Evolutionary conservation across 2,888 invertebrate genomes (phyloP).

Genomic region (Metalampra italica): DNA sequence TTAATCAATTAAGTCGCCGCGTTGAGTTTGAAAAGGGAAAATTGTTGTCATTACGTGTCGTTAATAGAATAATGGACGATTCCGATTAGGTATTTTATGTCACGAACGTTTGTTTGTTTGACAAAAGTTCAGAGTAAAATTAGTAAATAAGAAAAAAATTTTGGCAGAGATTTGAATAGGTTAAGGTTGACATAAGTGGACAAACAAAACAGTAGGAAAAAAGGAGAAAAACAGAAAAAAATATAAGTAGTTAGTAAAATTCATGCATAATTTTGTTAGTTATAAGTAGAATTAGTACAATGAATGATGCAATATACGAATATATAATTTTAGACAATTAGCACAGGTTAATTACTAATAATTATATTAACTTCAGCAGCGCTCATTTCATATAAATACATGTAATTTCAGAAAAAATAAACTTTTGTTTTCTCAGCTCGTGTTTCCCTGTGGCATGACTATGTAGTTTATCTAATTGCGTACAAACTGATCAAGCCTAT

Average conservation of each 20-base stretch:
- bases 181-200: not conserved
- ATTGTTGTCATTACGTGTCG: slow-evolving; percentile 24
- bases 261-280: slow-evolving; percentile 18
- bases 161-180: not conserved
- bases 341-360: not conserved
- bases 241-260: slow-evolving; percentile 49
- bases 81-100: not conserved
- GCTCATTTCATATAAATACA: not conserved
- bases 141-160: too few relatives aligned
- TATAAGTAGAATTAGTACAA: slow-evolving; percentile 5
- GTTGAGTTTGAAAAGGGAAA: slow-evolving; percentile 39
- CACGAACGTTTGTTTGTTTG: too few relatives aligned
- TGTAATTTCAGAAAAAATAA: too few relatives aligned
- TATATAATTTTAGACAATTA: not conserved
- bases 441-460: too few relatives aligned
- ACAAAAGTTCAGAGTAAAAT: too few relatives aligned
- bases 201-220: slow-evolving; percentile 38
- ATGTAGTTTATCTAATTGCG: too few relatives aligned
- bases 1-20: slow-evolving; percentile 54
- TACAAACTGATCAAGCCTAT: too few relatives aligned
- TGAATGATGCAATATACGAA: slow-evolving; percentile 2
- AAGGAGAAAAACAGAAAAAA: slow-evolving; percentile 32
- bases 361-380: not conserved
- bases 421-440: too few relatives aligned
- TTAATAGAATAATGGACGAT: slow-evolving; percentile 37